Conservation (phyloP, 2,888 invertebrate genomes). For the Galeopsomyia nigrocyanea region DNA sequence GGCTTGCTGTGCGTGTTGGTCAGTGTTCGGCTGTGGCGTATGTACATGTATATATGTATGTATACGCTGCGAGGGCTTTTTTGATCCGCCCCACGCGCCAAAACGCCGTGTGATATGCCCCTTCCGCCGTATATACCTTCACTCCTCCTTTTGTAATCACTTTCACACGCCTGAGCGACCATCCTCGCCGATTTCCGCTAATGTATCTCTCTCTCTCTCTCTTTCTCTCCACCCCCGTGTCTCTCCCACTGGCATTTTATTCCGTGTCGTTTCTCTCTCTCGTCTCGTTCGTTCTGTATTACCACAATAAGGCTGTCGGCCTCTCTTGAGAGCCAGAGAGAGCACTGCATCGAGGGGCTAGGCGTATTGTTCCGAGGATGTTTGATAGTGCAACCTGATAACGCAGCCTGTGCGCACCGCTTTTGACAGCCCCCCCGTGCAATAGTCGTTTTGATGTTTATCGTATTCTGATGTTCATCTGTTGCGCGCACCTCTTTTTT, state of each 20-base stretch:
- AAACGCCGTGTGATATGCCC: slow-evolving; percentile 15
- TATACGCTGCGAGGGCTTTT: slow-evolving; percentile 11
- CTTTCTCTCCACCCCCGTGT: slow-evolving; percentile 4
- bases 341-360: slow-evolving; percentile 3
- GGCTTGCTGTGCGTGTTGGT: neutral
- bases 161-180: slow-evolving; percentile 38
- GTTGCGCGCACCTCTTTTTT: slow-evolving; percentile 4
- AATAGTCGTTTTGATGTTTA: slow-evolving; percentile 15
- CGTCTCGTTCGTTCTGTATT: slow-evolving; percentile 16
- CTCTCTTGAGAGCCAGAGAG: too few relatives aligned
- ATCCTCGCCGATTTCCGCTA: neutral
- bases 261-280: slow-evolving; percentile 32
- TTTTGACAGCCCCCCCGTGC: slow-evolving; percentile 29
- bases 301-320: slow-evolving; percentile 15
- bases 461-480: neutral
- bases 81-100: slow-evolving; percentile 33
- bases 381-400: slow-evolving; percentile 41
- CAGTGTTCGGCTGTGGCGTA: neutral
- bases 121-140: too few relatives aligned
- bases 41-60: neutral
- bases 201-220: slow-evolving; percentile 9
- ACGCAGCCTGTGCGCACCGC: slow-evolving; percentile 29
- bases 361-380: slow-evolving; percentile 39
- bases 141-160: slow-evolving; percentile 37
- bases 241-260: slow-evolving; percentile 20